phyloP scores from a whole-genome alignment of 2,113 vertebrate genomes.

The Melanerpes formicivorus region DNA sequence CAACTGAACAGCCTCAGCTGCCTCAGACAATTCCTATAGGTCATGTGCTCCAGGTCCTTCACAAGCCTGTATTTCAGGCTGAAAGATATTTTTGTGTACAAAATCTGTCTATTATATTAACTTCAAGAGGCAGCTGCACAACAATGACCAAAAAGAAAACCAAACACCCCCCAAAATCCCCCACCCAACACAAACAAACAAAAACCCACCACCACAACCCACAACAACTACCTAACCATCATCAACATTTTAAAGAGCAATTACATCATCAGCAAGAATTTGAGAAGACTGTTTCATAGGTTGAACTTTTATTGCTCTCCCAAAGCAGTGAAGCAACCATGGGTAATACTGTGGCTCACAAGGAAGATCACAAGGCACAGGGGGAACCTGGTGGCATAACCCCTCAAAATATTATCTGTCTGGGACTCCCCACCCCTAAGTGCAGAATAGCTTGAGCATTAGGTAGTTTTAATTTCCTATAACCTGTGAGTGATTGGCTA shows the following conservation, averaged over 20 bases:
- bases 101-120: neutral
- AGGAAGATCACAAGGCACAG: neutral
- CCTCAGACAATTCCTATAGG: too few species aligned
- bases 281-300: neutral
- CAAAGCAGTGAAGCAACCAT: neutral
- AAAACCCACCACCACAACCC: neutral
- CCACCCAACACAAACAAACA: too few species aligned
- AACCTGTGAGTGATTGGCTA: constrained; percentile 69
- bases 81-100: neutral
- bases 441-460: constrained; percentile 75
- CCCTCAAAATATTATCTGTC: constrained; percentile 52
- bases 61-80: neutral
- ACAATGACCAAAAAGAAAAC: too few species aligned
- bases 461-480: constrained; percentile 77
- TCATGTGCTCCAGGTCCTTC: too few species aligned
- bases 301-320: neutral
- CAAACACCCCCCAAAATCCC: too few species aligned
- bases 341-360: neutral
- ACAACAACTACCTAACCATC: neutral
- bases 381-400: constrained; percentile 24
- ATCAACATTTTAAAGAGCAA: neutral
- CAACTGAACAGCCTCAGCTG: too few species aligned
- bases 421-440: constrained; percentile 52
- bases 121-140: neutral
- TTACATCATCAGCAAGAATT: constrained; percentile 10